Conservation (phyloP, 2,888 invertebrate species). For the Cantharis rustica region DNA sequence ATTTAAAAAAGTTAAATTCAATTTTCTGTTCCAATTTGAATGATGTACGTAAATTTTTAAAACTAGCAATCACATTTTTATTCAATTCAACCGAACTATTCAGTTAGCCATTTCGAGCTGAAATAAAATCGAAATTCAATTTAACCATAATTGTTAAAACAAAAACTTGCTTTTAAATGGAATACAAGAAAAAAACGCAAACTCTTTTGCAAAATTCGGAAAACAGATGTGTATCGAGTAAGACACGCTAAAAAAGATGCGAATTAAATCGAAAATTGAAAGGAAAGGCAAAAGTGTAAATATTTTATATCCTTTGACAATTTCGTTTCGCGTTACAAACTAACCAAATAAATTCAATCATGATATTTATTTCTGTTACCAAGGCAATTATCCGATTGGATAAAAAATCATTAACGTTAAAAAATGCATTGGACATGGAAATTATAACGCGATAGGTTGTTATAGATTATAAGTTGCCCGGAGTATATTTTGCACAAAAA, state of each 20-base stretch:
- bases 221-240: background rate
- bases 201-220: background rate
- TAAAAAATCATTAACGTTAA: no score
- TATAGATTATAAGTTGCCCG: background rate
- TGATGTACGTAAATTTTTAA: background rate
- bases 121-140: background rate
- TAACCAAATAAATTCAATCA: conserved; percentile 10
- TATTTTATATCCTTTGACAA: conserved; percentile 13
- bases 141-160: background rate
- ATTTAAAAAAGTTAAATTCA: background rate
- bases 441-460: background rate
- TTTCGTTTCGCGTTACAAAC: conserved; percentile 1
- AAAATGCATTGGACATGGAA: no score
- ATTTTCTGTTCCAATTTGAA: background rate
- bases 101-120: background rate
- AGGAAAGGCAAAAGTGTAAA: background rate
- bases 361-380: conserved; percentile 4
- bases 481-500: background rate
- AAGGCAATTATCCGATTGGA: background rate
- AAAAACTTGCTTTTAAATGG: background rate
- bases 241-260: background rate
- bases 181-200: background rate
- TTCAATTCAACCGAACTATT: background rate
- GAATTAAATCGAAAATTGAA: background rate
- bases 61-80: background rate